These are phyloP conservation scores for Oxygymnocypris stewartii DNA, from an alignment of 2,113 vertebrate species.

Conservation along the genomic window DNA sequence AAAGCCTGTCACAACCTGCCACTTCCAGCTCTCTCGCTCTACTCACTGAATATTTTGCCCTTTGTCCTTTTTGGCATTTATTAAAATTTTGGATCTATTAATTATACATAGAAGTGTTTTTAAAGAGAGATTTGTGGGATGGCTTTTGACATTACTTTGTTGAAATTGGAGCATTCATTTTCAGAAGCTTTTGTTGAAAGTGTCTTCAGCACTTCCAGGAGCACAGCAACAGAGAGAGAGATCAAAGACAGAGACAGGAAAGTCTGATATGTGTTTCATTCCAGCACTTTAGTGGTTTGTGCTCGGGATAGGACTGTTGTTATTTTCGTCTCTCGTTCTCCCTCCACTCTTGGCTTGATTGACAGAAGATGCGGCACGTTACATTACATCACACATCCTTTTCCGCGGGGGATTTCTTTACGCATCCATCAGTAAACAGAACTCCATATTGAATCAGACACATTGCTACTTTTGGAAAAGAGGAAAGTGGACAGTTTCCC, in stretches of 20 bases:
- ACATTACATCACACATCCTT: conserved; percentile 57
- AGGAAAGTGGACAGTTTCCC: conserved; percentile 40
- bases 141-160: conserved; percentile 67
- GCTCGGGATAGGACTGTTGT: background rate
- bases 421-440: conserved; percentile 56
- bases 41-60: conserved; percentile 35
- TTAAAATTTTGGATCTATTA: conserved; percentile 68
- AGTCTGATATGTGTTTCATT: conserved; percentile 42
- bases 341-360: conserved; percentile 41
- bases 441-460: conserved; percentile 36
- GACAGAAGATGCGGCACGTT: conserved; percentile 36
- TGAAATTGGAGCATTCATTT: conserved; percentile 74
- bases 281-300: conserved; percentile 41
- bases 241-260: conserved; percentile 27
- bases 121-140: conserved; percentile 45
- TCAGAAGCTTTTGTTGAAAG: conserved; percentile 65
- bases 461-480: conserved; percentile 44
- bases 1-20: conserved; percentile 46
- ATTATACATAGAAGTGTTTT: conserved; percentile 69
- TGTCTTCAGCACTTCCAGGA: conserved; percentile 50
- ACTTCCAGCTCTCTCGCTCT: conserved; percentile 39
- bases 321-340: conserved; percentile 25
- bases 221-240: conserved; percentile 10
- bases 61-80: conserved; percentile 58
- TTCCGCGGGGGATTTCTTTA: conserved; percentile 51